Base-by-base conservation (phyloP, 2,113 vertebrate species). In the Siniperca chuatsi region DNA sequence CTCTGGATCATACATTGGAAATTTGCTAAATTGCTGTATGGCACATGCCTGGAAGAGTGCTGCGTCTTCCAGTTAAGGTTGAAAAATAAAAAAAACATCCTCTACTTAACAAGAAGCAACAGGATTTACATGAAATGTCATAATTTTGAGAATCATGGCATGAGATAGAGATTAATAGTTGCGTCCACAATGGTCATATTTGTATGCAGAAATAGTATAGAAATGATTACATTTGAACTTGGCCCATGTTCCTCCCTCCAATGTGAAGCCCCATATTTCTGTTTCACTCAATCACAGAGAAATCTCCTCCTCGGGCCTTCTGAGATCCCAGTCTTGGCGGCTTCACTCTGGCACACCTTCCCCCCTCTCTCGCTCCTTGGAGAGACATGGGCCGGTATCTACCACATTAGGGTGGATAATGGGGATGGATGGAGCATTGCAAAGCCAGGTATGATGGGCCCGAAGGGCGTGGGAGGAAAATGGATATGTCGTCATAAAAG, bases 401-500 rank as follows among this genome's bases (percentile, higher is more conserved):
- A 83, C 84, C 81, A 84, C 69, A 78, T 75, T 58, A 75, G 33
- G 61, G n/a, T 5, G 62, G 78, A 74, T 90, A 82, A 92, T 84
- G 58, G 69, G 90, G 77, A 82, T 83, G 81, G 87, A 90, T 90
- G 81, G 75, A 75, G 54, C 8, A 7, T 35, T 72, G 83, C 55
- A 73, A 21, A 40, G 73, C 71, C 46, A 52, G 58, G 37, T 85
- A 61, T 33, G 73, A 68, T 57, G 70, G 82, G 70, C 78, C 60
- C 29, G 21, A 81, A 42, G 74, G 69, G 23, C 69, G 75, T 12
- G 23, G 66, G 48, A 52, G 61, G 21, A 73, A 83, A 85, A 90
- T 81, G 46, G 83, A 92, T 85, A 76, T 85, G 78, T 82, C 12
- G 73, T 81, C 61, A 74, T 73, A 87, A 87, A 88, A 72, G 68